phyloP scores from a whole-genome alignment of 2,888 invertebrate species.

The Plebejus argus region DNA sequence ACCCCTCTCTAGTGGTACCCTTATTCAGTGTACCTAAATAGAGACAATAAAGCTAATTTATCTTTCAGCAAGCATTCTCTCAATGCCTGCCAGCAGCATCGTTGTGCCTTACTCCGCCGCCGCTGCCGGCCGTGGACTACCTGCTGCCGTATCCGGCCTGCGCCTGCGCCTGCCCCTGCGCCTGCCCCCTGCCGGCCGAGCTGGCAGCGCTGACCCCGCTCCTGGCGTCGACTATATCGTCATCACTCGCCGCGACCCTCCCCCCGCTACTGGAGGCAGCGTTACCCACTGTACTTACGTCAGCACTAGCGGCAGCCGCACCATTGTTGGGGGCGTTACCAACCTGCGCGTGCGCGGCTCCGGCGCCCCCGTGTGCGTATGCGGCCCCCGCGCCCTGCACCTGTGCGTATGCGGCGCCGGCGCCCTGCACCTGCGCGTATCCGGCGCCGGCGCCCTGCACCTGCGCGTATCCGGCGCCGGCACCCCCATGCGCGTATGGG shows the following conservation, averaged over 20 bases:
- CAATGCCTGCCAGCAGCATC: conserved; percentile 44
- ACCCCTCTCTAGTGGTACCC: too few species aligned
- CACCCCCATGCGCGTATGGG: conserved; percentile 14
- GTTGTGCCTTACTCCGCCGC: conserved; percentile 44
- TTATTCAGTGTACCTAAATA: too few species aligned
- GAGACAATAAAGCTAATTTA: background rate
- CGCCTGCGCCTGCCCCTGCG: conserved; percentile 34
- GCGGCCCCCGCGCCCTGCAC: conserved; percentile 34
- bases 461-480: conserved; percentile 16
- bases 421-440: conserved; percentile 38
- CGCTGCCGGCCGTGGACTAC: conserved; percentile 43
- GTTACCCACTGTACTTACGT: conserved; percentile 53
- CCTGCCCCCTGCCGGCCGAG: conserved; percentile 35
- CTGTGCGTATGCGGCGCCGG: conserved; percentile 10
- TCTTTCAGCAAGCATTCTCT: conserved; percentile 43
- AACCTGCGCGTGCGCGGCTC: too few species aligned
- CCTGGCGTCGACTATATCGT: conserved; percentile 44
- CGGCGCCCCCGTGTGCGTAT: too few species aligned
- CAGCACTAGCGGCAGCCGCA: conserved; percentile 53
- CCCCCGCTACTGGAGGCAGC: conserved; percentile 50
- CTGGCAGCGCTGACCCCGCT: conserved; percentile 42
- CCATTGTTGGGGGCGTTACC: conserved; percentile 49
- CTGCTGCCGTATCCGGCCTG: conserved; percentile 45
- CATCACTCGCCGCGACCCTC: conserved; percentile 46
- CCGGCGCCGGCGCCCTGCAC: conserved; percentile 42